Conservation (phyloP, 2,888 invertebrate genomes). For the Eudasyphora cyanicolor region DNA sequence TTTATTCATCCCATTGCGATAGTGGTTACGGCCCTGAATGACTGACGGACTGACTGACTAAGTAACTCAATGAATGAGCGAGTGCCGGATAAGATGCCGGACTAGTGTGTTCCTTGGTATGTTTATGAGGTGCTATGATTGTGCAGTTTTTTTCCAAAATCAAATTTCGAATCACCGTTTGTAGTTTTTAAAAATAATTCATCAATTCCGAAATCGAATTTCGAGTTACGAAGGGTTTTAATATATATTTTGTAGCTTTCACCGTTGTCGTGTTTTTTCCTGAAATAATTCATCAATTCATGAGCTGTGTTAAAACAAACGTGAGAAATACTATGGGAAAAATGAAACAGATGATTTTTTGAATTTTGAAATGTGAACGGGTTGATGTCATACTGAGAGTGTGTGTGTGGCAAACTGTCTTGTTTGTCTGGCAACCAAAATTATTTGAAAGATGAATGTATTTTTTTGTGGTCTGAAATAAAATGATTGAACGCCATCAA, state of each 20-base stretch:
- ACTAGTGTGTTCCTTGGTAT: slow-evolving; percentile 8
- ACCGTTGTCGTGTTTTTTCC: slow-evolving; percentile 40
- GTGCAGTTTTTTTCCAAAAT: slow-evolving; percentile 53
- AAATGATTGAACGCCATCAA: not conserved
- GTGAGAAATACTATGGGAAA: slow-evolving; percentile 54
- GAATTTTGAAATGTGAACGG: slow-evolving; percentile 30
- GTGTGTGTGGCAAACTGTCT: not conserved
- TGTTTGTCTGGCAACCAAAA: not conserved
- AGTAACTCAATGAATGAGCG: not conserved
- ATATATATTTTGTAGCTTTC: slow-evolving; percentile 48
- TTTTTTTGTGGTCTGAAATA: not conserved
- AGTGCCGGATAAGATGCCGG: not conserved
- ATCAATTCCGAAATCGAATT: too few species aligned
- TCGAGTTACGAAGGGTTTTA: not conserved
- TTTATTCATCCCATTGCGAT: not conserved
- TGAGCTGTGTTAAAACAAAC: slow-evolving; percentile 32
- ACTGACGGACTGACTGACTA: not conserved
- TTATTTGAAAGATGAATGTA: not conserved
- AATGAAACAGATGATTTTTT: slow-evolving; percentile 11
- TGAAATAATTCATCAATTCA: slow-evolving; percentile 26
- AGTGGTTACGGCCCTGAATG: not conserved
- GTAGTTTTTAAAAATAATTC: too few species aligned
- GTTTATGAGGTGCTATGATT: slow-evolving; percentile 61
- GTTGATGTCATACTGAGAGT: slow-evolving; percentile 11
- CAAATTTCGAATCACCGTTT: not conserved